Conservation (phyloP, 2,797 vertebrate genomes). For the Coendou prehensilis region DNA sequence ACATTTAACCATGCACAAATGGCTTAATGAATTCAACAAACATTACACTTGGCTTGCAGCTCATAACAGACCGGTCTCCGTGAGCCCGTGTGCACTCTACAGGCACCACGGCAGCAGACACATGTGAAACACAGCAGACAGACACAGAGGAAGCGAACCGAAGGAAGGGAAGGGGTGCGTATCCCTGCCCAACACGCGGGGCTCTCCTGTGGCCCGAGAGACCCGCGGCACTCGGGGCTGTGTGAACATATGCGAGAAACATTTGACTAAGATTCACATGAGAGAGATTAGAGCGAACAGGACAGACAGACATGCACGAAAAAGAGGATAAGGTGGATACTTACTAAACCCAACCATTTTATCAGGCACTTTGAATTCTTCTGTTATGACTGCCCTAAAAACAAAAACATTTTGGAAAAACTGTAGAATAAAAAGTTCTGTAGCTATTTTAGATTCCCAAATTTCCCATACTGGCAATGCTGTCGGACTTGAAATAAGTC, state of each 20-base stretch:
- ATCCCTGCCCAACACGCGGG: neutral
- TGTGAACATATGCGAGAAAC: fast-evolving
- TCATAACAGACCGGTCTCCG: neutral
- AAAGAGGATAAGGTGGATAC: slow-evolving; percentile 86
- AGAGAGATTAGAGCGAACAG: neutral
- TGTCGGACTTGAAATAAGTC: neutral
- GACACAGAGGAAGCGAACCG: neutral
- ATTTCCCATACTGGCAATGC: fast-evolving
- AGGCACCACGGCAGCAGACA: neutral
- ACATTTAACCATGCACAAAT: fast-evolving
- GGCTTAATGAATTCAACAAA: neutral
- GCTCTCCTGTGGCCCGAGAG: slow-evolving; percentile 40
- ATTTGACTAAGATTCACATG: too few species aligned
- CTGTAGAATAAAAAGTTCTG: slow-evolving; percentile 57
- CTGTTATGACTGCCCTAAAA: slow-evolving; percentile 97
- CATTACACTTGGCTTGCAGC: neutral
- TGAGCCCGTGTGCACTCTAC: neutral
- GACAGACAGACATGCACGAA: neutral
- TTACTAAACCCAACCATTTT: slow-evolving; percentile 99
- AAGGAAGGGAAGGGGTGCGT: fast-evolving
- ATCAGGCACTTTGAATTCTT: slow-evolving; percentile 99
- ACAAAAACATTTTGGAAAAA: slow-evolving; percentile 79
- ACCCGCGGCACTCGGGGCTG: neutral
- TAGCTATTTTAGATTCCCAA: neutral
- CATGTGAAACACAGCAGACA: neutral